phyloP scores from a whole-genome alignment of 2,113 vertebrate species.

The Uria lomvia region DNA sequence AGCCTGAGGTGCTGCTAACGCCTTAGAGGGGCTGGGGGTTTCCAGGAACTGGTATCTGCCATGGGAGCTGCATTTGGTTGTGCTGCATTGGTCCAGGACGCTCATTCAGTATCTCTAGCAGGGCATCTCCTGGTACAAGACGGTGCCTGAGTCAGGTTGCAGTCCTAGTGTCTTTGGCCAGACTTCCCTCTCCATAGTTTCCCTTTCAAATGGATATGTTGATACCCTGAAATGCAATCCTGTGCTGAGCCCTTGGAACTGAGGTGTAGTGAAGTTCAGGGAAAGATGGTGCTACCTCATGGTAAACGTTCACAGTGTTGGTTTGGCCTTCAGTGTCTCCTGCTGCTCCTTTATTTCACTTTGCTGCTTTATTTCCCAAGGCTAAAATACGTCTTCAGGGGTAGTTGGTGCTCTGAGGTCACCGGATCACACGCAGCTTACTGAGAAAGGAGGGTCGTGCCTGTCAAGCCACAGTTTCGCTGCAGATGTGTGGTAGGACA shows the following conservation, averaged over 20 bases:
- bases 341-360: not conserved
- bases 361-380: not conserved
- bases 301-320: not conserved
- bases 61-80: not conserved
- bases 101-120: not conserved
- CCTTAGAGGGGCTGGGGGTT: not conserved
- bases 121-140: not conserved
- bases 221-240: not conserved
- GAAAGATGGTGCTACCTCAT: rapidly evolving
- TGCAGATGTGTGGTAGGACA: not conserved
- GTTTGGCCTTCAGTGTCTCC: not conserved
- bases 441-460: not conserved
- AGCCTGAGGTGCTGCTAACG: not conserved
- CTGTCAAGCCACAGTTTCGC: not conserved
- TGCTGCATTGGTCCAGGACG: not conserved
- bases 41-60: not conserved
- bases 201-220: not conserved
- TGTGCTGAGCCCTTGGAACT: not conserved
- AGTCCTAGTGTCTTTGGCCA: not conserved
- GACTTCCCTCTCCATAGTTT: not conserved
- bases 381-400: not conserved
- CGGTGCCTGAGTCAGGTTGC: not conserved
- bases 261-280: not conserved
- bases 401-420: not conserved
- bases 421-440: rapidly evolving